Conservation (phyloP, 2,888 invertebrate genomes). For the Epirrhoe tristata region DNA sequence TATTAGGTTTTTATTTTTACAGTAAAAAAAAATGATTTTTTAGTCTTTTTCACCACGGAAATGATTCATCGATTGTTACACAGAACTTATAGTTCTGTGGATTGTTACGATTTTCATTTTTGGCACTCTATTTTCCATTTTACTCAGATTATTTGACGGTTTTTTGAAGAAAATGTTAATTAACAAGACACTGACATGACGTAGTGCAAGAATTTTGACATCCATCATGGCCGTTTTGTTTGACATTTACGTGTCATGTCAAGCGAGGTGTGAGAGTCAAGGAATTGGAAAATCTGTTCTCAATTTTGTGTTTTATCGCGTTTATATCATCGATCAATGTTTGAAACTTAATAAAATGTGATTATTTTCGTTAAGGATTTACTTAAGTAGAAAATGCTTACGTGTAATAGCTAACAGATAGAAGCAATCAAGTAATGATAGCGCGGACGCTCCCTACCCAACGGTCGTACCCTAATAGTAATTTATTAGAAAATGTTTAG, state of each 20-base stretch:
- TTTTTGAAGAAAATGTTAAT: too few relatives aligned
- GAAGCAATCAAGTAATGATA: conserved; percentile 57
- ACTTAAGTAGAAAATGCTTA: not conserved
- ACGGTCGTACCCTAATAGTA: conserved; percentile 54
- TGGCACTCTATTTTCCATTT: too few relatives aligned
- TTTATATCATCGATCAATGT: not conserved
- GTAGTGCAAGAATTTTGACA: conserved; percentile 4
- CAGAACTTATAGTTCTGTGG: too few relatives aligned
- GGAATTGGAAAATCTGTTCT: conserved; percentile 13
- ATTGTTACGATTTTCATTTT: too few relatives aligned
- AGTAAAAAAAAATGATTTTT: too few relatives aligned
- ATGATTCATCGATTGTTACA: too few relatives aligned
- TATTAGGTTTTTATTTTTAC: too few relatives aligned
- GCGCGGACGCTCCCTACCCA: conserved; percentile 68
- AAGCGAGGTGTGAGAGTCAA: conserved; percentile 45
- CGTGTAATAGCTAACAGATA: conserved; percentile 12
- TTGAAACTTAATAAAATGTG: not conserved
- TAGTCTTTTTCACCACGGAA: too few relatives aligned
- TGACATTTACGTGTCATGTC: conserved; percentile 62
- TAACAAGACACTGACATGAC: not conserved
- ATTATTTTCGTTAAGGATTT: conserved; percentile 9
- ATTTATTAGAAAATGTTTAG: conserved; percentile 45
- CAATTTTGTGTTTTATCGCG: conserved; percentile 4
- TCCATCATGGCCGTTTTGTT: conserved; percentile 51
- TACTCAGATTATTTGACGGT: too few relatives aligned